Evolutionary conservation across 2,888 invertebrate species (phyloP).

Genomic region (Drosophila incognita): DNA sequence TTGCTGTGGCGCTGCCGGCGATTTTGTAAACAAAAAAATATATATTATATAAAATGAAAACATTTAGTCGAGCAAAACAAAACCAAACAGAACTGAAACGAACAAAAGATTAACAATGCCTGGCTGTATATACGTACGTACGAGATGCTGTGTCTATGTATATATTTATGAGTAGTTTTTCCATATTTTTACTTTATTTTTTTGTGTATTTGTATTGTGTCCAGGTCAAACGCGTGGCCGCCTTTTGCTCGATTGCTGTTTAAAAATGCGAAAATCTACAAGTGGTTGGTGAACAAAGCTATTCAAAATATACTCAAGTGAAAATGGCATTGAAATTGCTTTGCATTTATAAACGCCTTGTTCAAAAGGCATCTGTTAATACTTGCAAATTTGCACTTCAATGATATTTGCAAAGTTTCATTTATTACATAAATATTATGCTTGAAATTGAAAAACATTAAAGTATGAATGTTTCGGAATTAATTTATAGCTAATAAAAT

Average conservation of each 20-base stretch:
- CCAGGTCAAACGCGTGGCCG: slow-evolving; percentile 72
- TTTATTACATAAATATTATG: not conserved
- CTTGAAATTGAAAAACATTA: not conserved
- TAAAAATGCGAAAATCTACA: slow-evolving; percentile 74
- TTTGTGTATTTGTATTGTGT: slow-evolving; percentile 33
- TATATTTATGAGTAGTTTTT: slow-evolving; percentile 76
- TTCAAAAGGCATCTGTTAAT: slow-evolving; percentile 1
- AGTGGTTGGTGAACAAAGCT: slow-evolving; percentile 58
- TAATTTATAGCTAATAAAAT: not conserved
- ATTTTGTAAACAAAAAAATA: slow-evolving; percentile 62
- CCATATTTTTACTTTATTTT: slow-evolving; percentile 39
- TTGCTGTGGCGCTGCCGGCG: slow-evolving; percentile 37
- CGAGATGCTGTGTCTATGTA: slow-evolving; percentile 10
- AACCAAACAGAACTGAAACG: slow-evolving; percentile 8
- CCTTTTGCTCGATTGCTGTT: slow-evolving; percentile 52
- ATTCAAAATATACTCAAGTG: slow-evolving; percentile 28
- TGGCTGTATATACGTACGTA: slow-evolving; percentile 6
- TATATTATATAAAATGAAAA: slow-evolving; percentile 30
- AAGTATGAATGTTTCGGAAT: not conserved
- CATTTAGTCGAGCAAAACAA: slow-evolving; percentile 42
- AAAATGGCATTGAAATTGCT: slow-evolving; percentile 57
- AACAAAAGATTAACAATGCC: slow-evolving; percentile 55
- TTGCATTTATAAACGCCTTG: slow-evolving; percentile 29
- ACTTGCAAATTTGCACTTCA: not conserved
- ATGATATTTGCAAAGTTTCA: not conserved